These are phyloP conservation scores for Apostichopus leukothele DNA, from an alignment of 53 echinoderm and acorn worm species.

Conservation along the genomic window DNA sequence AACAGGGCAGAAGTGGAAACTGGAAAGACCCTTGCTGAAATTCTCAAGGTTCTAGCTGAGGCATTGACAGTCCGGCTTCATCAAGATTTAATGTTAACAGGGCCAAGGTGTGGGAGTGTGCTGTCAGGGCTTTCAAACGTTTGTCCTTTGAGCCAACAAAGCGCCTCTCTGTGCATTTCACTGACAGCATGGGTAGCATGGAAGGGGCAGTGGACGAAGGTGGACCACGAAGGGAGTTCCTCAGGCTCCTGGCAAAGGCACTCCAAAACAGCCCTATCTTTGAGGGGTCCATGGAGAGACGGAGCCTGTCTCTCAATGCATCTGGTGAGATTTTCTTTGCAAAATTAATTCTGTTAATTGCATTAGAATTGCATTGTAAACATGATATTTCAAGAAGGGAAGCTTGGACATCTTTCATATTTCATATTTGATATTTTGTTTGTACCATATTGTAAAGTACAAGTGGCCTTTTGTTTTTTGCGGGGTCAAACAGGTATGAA, in stretches of 20 bases:
- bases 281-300: neutral
- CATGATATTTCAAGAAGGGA: too few relatives aligned
- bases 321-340: neutral
- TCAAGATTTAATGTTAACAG: constrained; percentile 11
- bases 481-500: too few relatives aligned
- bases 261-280: neutral
- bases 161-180: constrained; percentile 1
- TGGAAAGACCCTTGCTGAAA: neutral
- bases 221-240: constrained; percentile 1
- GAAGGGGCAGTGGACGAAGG: constrained; percentile 26
- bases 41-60: neutral
- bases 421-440: too few relatives aligned
- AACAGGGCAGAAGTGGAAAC: neutral
- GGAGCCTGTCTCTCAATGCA: neutral
- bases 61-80: neutral
- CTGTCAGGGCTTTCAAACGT: neutral
- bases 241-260: neutral
- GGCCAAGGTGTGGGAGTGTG: constrained; percentile 6
- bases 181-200: constrained; percentile 7
- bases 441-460: too few relatives aligned
- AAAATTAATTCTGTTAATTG: neutral
- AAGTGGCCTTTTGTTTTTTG: too few relatives aligned
- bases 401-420: too few relatives aligned
- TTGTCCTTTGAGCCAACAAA: neutral
- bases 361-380: neutral